Conservation (phyloP, 2,113 vertebrate species). For the Sinocyclocheilus anophthalmus region DNA sequence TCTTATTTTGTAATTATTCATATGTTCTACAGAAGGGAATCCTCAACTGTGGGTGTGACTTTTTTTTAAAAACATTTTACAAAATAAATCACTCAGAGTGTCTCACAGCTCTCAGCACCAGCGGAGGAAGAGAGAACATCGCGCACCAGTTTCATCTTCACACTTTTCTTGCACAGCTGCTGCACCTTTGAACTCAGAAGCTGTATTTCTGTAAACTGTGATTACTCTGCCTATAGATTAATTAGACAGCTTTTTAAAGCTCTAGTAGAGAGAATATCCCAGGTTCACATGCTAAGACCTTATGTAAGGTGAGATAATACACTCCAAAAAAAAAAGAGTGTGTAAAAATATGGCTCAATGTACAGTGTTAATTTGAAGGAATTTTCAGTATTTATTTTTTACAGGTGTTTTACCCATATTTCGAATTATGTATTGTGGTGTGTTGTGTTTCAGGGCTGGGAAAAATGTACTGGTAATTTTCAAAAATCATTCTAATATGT, state of each 20-base stretch:
- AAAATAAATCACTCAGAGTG: constrained; percentile 11
- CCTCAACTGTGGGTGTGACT: constrained; percentile 33
- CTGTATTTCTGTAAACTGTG: constrained; percentile 23
- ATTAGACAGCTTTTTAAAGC: neutral
- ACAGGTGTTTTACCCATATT: neutral
- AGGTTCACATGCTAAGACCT: neutral
- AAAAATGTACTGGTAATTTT: neutral
- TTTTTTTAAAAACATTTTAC: neutral
- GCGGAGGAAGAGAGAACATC: neutral
- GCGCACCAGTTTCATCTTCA: constrained; percentile 16
- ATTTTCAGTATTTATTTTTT: neutral
- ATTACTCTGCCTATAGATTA: constrained; percentile 1
- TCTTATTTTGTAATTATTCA: constrained; percentile 1
- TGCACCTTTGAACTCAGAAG: constrained; percentile 14
- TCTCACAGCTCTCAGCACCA: constrained; percentile 1
- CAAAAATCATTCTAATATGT: neutral
- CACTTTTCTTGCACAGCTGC: neutral
- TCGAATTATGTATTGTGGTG: neutral
- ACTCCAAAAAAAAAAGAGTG: neutral
- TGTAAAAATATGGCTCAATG: neutral
- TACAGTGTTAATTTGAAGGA: neutral
- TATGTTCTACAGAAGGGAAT: constrained; percentile 23
- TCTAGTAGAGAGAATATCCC: neutral
- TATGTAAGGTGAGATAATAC: neutral
- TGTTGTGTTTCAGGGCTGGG: too few species aligned